A percentile compares a stretch with the other conserved stretches of the same genome.
phyloP scores from a whole-genome alignment of 1,140 invertebrate genomes.

The Achatina immaculata region DNA sequence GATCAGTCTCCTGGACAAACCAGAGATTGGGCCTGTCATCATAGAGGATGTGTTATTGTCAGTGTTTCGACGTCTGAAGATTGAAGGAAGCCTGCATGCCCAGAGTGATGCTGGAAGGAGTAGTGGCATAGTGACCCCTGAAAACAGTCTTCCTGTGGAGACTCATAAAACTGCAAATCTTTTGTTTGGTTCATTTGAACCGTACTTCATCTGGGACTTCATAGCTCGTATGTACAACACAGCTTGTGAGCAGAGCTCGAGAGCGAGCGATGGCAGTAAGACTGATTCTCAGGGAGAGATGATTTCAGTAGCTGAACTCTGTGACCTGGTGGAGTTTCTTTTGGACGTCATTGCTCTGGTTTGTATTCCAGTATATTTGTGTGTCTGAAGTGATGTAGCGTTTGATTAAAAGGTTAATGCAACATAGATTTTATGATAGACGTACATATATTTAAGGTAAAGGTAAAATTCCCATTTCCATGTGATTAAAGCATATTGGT shows the following conservation, averaged over 20 bases:
- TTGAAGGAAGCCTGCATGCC: conserved; percentile 46
- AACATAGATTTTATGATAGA: neutral
- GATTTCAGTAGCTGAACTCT: conserved; percentile 73
- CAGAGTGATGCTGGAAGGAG: conserved; percentile 40
- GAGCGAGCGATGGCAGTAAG: conserved; percentile 28
- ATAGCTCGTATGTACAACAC: conserved; percentile 80
- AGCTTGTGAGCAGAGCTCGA: conserved; percentile 72
- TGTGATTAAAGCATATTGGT: too few relatives aligned
- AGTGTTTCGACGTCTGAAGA: conserved; percentile 80
- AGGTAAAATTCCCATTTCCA: too few relatives aligned
- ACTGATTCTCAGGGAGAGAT: conserved; percentile 32
- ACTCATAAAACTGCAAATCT: conserved; percentile 88
- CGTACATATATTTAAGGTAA: too few relatives aligned
- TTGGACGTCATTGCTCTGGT: conserved; percentile 82
- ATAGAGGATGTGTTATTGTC: conserved; percentile 88
- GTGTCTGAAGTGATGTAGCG: neutral
- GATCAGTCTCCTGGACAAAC: conserved; percentile 89
- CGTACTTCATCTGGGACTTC: conserved; percentile 89
- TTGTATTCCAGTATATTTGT: conserved; percentile 40
- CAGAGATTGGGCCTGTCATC: conserved; percentile 87
- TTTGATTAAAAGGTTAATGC: neutral
- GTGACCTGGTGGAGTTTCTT: conserved; percentile 82
- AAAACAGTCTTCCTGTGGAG: conserved; percentile 63
- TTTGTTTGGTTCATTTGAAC: conserved; percentile 87
- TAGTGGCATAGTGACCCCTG: conserved; percentile 26